A percentile compares a stretch with the other conserved stretches of the same genome.
Evolutionary conservation across 2,888 invertebrate genomes (phyloP).

Genomic region (Drosophila neonasuta): DNA sequence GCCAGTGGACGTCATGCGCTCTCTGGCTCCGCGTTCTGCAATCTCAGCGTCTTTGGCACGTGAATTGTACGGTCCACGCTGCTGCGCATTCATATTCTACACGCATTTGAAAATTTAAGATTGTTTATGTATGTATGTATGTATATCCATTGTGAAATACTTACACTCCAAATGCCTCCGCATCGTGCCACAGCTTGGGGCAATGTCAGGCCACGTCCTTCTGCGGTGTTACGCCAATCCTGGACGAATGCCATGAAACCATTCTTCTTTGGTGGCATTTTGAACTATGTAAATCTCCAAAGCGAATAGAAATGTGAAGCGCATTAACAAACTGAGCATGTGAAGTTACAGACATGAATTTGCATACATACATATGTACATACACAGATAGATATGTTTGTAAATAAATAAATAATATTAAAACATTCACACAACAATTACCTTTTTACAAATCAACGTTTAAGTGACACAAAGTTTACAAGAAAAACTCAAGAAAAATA

Average conservation of each 20-base stretch:
- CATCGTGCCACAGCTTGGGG: slow-evolving; percentile 61
- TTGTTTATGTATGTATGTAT: background rate
- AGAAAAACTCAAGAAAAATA: background rate
- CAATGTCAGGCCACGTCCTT: slow-evolving; percentile 47
- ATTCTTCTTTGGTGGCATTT: slow-evolving; percentile 76
- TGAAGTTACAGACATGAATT: no score
- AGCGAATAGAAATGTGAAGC: background rate
- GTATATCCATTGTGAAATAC: slow-evolving; percentile 5
- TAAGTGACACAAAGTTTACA: background rate
- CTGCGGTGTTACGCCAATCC: slow-evolving; percentile 66
- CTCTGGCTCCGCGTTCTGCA: background rate
- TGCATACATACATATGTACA: background rate
- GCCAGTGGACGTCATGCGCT: slow-evolving; percentile 73
- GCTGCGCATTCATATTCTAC: slow-evolving; percentile 69
- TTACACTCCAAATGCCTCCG: slow-evolving; percentile 75
- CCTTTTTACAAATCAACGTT: background rate
- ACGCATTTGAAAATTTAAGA: background rate
- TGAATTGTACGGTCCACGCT: slow-evolving; percentile 71
- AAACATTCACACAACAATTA: background rate
- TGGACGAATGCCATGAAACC: slow-evolving; percentile 76
- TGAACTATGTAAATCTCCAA: background rate
- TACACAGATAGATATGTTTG: background rate
- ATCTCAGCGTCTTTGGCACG: slow-evolving; percentile 63
- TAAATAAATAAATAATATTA: background rate
- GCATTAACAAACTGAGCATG: no score